A percentile compares a stretch with the other conserved stretches of the same genome.
These are phyloP conservation scores for Ceyx erithaca DNA, from an alignment of 2,797 vertebrate species.

Conservation along the genomic window DNA sequence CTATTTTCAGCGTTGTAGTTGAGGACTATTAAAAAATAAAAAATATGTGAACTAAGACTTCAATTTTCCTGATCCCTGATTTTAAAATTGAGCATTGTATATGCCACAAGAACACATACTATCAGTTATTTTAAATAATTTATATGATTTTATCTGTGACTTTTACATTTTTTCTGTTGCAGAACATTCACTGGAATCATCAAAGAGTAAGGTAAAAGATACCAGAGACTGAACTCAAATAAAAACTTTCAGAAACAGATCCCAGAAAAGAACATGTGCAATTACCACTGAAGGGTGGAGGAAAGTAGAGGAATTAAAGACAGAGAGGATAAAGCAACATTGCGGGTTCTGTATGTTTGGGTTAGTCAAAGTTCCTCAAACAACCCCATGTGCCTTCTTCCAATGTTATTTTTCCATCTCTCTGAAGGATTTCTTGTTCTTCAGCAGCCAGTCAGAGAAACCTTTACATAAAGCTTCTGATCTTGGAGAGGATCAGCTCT, in stretches of 20 bases:
- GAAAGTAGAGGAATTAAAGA: not conserved
- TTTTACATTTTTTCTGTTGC: constrained; percentile 36
- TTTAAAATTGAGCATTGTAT: not conserved
- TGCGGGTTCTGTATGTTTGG: not conserved
- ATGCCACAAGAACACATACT: not conserved
- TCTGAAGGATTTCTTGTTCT: not conserved
- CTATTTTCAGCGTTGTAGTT: not conserved
- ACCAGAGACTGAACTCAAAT: not conserved
- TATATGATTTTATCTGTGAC: not conserved
- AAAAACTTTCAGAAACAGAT: not conserved
- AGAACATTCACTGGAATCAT: constrained; percentile 90
- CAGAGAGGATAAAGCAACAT: not conserved
- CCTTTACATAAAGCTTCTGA: fast-evolving
- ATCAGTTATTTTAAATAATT: not conserved
- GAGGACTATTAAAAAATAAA: not conserved
- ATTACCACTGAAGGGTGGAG: not conserved
- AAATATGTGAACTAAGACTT: not conserved
- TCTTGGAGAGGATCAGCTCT: not conserved
- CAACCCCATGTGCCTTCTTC: not conserved
- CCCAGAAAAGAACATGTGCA: fast-evolving
- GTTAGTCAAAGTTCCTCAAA: not conserved
- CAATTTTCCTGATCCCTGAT: not conserved
- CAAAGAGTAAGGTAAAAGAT: constrained; percentile 90
- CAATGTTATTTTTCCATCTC: not conserved
- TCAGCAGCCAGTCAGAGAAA: not conserved